Evolutionary conservation across 2,888 invertebrate species (phyloP).

Genomic region (Prosopocoilus inquinatus): DNA sequence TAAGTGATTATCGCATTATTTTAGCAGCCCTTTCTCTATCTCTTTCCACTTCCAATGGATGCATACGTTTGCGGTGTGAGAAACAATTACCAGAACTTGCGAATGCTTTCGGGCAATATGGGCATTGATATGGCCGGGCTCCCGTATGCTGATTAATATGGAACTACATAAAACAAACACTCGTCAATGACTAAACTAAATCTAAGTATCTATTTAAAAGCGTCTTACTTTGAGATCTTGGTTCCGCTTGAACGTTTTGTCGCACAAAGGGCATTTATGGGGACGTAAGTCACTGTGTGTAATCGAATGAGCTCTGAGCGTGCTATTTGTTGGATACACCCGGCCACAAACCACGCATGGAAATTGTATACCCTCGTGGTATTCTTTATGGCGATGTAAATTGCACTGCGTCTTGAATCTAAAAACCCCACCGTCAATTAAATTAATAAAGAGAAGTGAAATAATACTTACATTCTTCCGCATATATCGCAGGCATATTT

Average conservation of each 20-base stretch:
- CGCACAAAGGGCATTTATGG: conserved; percentile 66
- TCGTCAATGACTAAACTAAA: neutral
- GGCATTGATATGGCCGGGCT: conserved; percentile 69
- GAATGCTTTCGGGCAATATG: conserved; percentile 70
- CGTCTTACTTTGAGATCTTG: conserved; percentile 66
- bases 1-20: conserved; percentile 52
- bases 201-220: neutral
- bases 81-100: conserved; percentile 74
- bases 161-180: conserved; percentile 55
- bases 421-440: conserved; percentile 32
- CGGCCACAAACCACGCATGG: conserved; percentile 67
- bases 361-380: conserved; percentile 58
- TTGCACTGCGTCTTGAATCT: conserved; percentile 67
- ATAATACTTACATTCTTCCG: conserved; percentile 62
- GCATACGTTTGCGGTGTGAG: conserved; percentile 70
- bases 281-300: conserved; percentile 69
- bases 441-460: conserved; percentile 1
- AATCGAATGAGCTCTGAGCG: conserved; percentile 67
- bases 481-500: conserved; percentile 65
- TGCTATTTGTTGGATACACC: conserved; percentile 68
- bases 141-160: conserved; percentile 77
- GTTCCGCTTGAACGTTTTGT: conserved; percentile 71
- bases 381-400: conserved; percentile 63
- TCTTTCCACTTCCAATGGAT: conserved; percentile 61
- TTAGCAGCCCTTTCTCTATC: conserved; percentile 57